Conservation (phyloP, 2,888 invertebrate genomes). For the Erebia palarica region DNA sequence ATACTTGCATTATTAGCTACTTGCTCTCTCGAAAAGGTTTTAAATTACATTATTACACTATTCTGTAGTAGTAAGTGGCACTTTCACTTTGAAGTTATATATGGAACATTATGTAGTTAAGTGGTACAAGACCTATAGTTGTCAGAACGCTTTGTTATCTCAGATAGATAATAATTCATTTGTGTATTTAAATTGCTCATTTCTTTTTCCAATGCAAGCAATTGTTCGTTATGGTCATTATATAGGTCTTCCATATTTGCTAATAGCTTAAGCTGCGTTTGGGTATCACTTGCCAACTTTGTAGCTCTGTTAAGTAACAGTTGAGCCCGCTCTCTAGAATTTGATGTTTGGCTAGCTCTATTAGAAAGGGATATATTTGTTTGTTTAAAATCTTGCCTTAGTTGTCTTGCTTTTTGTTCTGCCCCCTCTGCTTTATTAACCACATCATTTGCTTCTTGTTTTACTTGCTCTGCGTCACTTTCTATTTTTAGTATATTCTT, state of each 20-base stretch:
- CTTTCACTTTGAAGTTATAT: not conserved
- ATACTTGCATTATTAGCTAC: not conserved
- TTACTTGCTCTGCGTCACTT: slow-evolving; percentile 90
- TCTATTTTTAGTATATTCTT: slow-evolving; percentile 92
- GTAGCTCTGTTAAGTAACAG: slow-evolving; percentile 90
- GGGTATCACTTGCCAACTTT: slow-evolving; percentile 90
- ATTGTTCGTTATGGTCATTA: slow-evolving; percentile 83
- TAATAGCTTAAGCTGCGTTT: slow-evolving; percentile 87
- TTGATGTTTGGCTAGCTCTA: slow-evolving; percentile 88
- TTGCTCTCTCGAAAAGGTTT: not conserved
- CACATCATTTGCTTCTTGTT: slow-evolving; percentile 88
- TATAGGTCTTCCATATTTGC: slow-evolving; percentile 87
- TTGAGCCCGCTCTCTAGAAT: slow-evolving; percentile 90
- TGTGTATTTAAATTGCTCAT: slow-evolving; percentile 84
- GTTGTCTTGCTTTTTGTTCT: slow-evolving; percentile 82
- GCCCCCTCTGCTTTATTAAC: slow-evolving; percentile 87
- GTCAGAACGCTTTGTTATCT: slow-evolving; percentile 84
- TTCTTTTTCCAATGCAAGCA: slow-evolving; percentile 82
- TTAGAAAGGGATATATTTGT: slow-evolving; percentile 88
- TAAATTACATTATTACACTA: not conserved
- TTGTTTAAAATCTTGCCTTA: slow-evolving; percentile 87
- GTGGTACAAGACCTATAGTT: slow-evolving; percentile 84
- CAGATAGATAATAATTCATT: slow-evolving; percentile 85
- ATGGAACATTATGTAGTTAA: slow-evolving; percentile 45
- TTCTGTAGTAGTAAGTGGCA: not conserved